phyloP scores from a whole-genome alignment of 2,113 vertebrate genomes.

The Plectropomus leopardus region DNA sequence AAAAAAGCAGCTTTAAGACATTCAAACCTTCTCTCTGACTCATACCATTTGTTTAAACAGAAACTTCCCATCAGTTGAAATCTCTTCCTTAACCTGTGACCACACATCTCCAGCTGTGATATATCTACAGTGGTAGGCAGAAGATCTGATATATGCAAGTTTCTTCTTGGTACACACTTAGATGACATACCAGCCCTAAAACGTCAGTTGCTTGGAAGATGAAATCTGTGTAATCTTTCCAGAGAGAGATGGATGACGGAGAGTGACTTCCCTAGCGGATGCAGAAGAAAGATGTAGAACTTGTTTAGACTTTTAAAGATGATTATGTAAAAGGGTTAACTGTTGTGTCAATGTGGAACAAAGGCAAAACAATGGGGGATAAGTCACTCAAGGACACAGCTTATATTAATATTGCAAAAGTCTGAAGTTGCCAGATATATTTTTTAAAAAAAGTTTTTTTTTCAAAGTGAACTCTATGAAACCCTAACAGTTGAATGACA shows the following conservation, averaged over 20 bases:
- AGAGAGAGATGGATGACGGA: not conserved
- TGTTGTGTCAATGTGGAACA: slow-evolving; percentile 2
- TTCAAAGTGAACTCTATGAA: slow-evolving; percentile 27
- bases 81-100: slow-evolving; percentile 12
- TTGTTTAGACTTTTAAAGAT: not conserved
- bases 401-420: not conserved
- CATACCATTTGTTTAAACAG: not conserved
- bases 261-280: not conserved
- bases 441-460: not conserved
- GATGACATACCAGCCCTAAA: slow-evolving; percentile 12
- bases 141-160: slow-evolving; percentile 27
- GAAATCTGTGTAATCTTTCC: slow-evolving; percentile 3
- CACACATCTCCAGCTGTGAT: slow-evolving; percentile 30
- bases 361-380: not conserved
- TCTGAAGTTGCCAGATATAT: not conserved
- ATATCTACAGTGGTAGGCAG: not conserved
- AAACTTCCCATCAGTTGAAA: not conserved
- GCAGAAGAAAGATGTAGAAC: not conserved
- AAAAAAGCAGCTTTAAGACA: too few species aligned
- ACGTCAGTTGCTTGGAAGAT: slow-evolving; percentile 21
- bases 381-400: not conserved
- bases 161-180: slow-evolving; percentile 11
- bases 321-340: not conserved
- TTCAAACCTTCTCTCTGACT: slow-evolving; percentile 1
- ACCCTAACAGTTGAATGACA: slow-evolving; percentile 14